Conservation (phyloP, 1,140 invertebrate species). For the Arion vulgaris region DNA sequence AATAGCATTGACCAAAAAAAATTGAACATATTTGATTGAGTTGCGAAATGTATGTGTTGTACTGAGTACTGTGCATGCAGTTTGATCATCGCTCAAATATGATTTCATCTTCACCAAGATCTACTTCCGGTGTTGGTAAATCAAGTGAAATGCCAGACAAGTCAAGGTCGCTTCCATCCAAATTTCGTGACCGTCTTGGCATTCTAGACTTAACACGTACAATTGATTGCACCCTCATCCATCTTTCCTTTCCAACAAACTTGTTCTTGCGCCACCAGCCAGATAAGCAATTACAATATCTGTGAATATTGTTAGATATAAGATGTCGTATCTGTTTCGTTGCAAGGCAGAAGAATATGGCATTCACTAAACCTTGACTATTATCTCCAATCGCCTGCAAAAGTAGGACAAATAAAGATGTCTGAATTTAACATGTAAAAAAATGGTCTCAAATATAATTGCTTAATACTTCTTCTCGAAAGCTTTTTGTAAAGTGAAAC, state of each 20-base stretch:
- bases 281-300: conserved; percentile 35
- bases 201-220: conserved; percentile 18
- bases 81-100: conserved; percentile 44
- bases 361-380: conserved; percentile 55
- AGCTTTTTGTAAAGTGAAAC: no score
- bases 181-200: neutral
- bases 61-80: neutral
- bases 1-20: no score
- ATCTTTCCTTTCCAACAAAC: conserved; percentile 23
- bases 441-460: no score
- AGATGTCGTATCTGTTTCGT: conserved; percentile 45
- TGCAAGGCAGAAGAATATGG: conserved; percentile 50
- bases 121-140: conserved; percentile 29
- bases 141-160: conserved; percentile 48
- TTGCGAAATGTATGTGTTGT: no score
- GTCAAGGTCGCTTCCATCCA: conserved; percentile 45
- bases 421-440: no score
- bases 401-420: neutral
- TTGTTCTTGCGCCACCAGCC: conserved; percentile 36
- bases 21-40: no score
- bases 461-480: no score
- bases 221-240: conserved; percentile 38
- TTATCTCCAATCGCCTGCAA: conserved; percentile 58
- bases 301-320: conserved; percentile 24
- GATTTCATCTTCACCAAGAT: conserved; percentile 43